Conservation (phyloP, 1,140 invertebrate species). For the Pseudachorutes palmiensis region DNA sequence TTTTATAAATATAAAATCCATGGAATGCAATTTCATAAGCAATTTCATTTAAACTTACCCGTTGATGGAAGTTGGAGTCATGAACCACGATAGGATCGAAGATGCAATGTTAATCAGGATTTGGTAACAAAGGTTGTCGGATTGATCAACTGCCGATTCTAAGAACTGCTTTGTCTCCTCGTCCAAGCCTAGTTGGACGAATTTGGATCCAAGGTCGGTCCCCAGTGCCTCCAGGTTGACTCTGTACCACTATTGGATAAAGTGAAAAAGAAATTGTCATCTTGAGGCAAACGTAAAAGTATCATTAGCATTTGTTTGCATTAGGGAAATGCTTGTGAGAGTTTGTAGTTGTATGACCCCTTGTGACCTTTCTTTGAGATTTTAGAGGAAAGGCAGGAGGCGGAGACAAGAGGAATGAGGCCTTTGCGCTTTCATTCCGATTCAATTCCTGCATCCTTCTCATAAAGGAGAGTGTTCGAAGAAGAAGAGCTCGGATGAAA, state of each 20-base stretch:
- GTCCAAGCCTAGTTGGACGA: constrained; percentile 58
- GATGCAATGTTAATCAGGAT: constrained; percentile 63
- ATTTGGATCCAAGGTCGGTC: constrained; percentile 49
- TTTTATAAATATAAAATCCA: too few relatives aligned
- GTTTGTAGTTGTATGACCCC: too few relatives aligned
- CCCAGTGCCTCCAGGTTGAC: constrained; percentile 45
- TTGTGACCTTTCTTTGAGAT: not conserved
- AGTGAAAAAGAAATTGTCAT: constrained; percentile 22
- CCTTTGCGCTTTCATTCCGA: constrained; percentile 33
- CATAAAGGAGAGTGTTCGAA: constrained; percentile 6
- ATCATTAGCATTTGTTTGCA: not conserved
- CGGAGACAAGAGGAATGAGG: too few relatives aligned
- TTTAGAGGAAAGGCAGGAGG: too few relatives aligned
- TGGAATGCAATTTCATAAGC: too few relatives aligned
- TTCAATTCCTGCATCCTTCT: constrained; percentile 35
- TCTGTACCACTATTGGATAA: constrained; percentile 61
- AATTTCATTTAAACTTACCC: too few relatives aligned
- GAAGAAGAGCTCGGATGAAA: too few relatives aligned
- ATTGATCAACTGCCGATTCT: constrained; percentile 58
- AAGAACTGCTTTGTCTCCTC: constrained; percentile 63
- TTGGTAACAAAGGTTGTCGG: constrained; percentile 65
- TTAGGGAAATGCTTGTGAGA: not conserved
- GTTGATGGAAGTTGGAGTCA: constrained; percentile 74
- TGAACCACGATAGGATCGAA: constrained; percentile 61
- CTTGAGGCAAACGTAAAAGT: not conserved